These are phyloP conservation scores for Drosophila eohydei DNA, from an alignment of 2,888 invertebrate genomes.

Conservation along the genomic window DNA sequence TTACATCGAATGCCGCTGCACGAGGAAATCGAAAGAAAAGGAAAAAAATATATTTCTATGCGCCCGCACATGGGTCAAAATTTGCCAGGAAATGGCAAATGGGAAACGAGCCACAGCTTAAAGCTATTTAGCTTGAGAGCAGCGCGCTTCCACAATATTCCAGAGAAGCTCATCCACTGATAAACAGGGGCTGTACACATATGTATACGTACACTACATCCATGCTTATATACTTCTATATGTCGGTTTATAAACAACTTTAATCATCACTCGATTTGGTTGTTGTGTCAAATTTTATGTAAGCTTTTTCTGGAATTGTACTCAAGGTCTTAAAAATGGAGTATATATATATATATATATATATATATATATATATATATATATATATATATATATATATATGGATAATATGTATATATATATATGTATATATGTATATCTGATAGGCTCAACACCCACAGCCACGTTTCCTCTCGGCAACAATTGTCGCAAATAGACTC, in stretches of 20 bases:
- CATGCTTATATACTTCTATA: not conserved
- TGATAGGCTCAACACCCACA: constrained; percentile 18
- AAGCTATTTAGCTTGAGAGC: constrained; percentile 19
- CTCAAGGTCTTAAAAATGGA: constrained; percentile 40
- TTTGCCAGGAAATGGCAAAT: constrained; percentile 11
- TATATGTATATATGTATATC: not conserved
- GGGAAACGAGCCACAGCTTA: constrained; percentile 23
- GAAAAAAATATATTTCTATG: constrained; percentile 11
- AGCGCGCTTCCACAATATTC: constrained; percentile 3
- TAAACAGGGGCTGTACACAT: constrained; percentile 3
- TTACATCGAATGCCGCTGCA: constrained; percentile 54
- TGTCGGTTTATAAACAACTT: constrained; percentile 24
- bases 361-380: not conserved
- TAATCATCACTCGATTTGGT: constrained; percentile 35
- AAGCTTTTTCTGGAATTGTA: constrained; percentile 22
- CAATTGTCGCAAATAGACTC: constrained; percentile 25
- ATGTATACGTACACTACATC: not conserved
- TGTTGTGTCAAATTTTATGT: constrained; percentile 30
- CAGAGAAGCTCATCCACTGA: constrained; percentile 37
- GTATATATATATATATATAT: not conserved
- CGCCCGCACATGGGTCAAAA: constrained; percentile 26
- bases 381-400: not conserved
- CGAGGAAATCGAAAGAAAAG: constrained; percentile 6
- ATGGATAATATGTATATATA: not conserved
- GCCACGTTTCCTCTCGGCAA: constrained; percentile 30